Conservation (phyloP, 2,797 vertebrate genomes). For the Trachurus trachurus region DNA sequence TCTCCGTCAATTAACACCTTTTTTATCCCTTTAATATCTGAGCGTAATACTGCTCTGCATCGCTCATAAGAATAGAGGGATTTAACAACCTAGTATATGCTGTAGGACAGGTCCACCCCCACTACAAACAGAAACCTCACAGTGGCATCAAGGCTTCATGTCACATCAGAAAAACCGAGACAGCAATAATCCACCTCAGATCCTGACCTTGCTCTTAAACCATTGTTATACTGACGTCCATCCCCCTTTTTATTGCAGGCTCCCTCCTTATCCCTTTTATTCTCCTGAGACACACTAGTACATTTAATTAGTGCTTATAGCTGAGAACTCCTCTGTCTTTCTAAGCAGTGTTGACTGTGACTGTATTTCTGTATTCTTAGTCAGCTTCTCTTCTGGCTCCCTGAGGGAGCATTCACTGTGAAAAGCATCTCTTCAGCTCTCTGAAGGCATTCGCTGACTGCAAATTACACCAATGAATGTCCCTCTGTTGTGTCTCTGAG, state of each 20-base stretch:
- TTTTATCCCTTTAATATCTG: slow-evolving; percentile 11
- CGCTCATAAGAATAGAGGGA: background rate
- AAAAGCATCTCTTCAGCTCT: slow-evolving; percentile 56
- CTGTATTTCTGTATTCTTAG: slow-evolving; percentile 36
- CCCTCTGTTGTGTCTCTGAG: slow-evolving; percentile 32
- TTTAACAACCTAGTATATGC: background rate
- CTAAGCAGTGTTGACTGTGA: slow-evolving; percentile 24
- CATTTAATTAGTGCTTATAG: slow-evolving; percentile 36
- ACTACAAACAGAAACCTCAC: background rate
- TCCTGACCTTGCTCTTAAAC: slow-evolving; percentile 19
- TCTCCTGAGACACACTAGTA: slow-evolving; percentile 21
- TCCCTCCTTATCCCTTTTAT: background rate
- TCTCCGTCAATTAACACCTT: slow-evolving; percentile 26
- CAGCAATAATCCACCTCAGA: slow-evolving; percentile 21
- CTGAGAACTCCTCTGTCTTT: slow-evolving; percentile 34
- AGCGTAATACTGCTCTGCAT: background rate
- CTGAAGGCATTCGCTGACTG: slow-evolving; percentile 41
- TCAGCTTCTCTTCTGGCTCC: slow-evolving; percentile 41
- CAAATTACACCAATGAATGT: slow-evolving; percentile 45
- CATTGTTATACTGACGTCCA: slow-evolving; percentile 11
- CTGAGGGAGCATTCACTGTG: slow-evolving; percentile 33
- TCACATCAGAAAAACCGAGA: slow-evolving; percentile 8
- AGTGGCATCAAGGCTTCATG: slow-evolving; percentile 10
- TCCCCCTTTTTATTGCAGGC: background rate
- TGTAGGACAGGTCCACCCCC: background rate